A percentile compares a stretch with the other conserved stretches of the same genome.
Conservation (phyloP, 2,888 invertebrate species). For the Neria commutata region DNA sequence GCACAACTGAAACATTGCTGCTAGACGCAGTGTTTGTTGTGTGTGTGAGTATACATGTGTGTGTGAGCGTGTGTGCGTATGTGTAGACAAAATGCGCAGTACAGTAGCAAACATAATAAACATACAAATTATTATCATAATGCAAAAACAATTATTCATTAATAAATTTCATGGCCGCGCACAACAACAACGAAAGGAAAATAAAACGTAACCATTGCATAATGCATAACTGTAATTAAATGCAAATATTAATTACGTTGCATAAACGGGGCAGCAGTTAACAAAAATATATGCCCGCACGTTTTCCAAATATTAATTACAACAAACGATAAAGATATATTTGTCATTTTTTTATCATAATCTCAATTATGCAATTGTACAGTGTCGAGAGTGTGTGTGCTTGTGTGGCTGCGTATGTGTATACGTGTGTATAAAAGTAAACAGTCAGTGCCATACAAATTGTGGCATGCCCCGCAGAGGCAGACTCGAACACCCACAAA, state of each 20-base stretch:
- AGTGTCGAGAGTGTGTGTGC: background rate
- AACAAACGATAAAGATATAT: too few relatives aligned
- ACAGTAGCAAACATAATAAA: background rate
- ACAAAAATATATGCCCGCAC: too few relatives aligned
- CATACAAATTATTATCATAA: slow-evolving; percentile 24
- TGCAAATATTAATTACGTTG: too few relatives aligned
- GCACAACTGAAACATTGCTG: too few relatives aligned
- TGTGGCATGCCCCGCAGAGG: too few relatives aligned
- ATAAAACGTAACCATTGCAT: too few relatives aligned
- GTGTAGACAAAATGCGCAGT: background rate
- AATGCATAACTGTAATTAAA: too few relatives aligned
- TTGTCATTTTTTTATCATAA: too few relatives aligned
- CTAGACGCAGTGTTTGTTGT: slow-evolving; percentile 19
- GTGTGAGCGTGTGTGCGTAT: background rate
- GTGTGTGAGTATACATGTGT: slow-evolving; percentile 16
- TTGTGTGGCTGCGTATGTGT: background rate
- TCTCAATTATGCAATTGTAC: too few relatives aligned
- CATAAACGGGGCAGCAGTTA: too few relatives aligned
- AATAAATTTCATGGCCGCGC: background rate
- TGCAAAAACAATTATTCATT: slow-evolving; percentile 1
- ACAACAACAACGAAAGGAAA: background rate
- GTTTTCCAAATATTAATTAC: too few relatives aligned
- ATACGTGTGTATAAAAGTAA: background rate
- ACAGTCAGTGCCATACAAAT: background rate
- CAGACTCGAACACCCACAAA: too few relatives aligned